Base-by-base conservation (phyloP, 2,113 vertebrate species). In the Polyodon spathula region DNA sequence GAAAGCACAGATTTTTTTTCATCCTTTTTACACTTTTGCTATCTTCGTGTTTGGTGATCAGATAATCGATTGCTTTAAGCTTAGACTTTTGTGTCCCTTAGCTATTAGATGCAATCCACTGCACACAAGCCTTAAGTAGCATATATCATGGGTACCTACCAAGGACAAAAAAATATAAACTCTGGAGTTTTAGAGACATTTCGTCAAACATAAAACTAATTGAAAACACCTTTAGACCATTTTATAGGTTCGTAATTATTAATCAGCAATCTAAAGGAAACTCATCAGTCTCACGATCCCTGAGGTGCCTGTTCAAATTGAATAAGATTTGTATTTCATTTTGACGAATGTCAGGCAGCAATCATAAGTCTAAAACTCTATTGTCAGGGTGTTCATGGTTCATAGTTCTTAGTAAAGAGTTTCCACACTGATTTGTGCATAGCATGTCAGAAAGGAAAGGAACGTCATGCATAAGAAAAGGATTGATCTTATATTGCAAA, bases 381-480 rank as follows among this genome's bases (percentile, higher is more conserved):
- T 68, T 65, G 52, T 62, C 62, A 53, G 69, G 68, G 63, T 40
- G 71, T 74, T 72, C 68, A 74, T 43, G 76, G 76, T 73, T 78
- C 73, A 78, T 51, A 59, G 76, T 76, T 58, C 52, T 59, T 61
- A 63, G 56, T 76, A 74, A 74, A 76, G 65, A 74, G 16, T 54
- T 68, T 71, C 60, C 59, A 54, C 65, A 62, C 71, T 71, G 70
- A 71, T 74, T 7, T 4, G 16, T 54, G 53, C 70, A 73, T 67
- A 56, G 63, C 12, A 44, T 66, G 56, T 62, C 71, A 71, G 62
- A 56, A 55, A 58, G 61, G 53, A 66, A 70, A 78, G 76, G 73
- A 78, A 72, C 72, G 73, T 73, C 76, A 73, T 67, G 74, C 69
- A 76, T 73, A 70, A 15, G 16, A 37, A 73, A 60, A 57, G 60